Conservation (phyloP, 2,797 vertebrate species). For the Anisognathus igniventris region DNA sequence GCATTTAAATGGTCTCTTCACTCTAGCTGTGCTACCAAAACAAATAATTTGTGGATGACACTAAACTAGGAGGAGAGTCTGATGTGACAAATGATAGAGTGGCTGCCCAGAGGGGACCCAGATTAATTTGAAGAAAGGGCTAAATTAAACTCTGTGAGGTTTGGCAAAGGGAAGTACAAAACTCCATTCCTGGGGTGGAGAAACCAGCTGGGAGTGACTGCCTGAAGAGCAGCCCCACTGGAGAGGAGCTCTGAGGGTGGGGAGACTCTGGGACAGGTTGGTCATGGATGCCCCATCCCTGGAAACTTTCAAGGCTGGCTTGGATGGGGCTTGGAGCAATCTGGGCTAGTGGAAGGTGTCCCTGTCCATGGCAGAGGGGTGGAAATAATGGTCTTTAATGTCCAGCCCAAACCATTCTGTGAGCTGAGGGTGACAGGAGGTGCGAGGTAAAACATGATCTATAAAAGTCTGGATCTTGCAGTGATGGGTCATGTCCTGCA, state of each 20-base stretch:
- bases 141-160: background rate
- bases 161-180: background rate
- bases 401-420: background rate
- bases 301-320: background rate
- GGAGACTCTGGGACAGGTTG: background rate
- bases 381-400: background rate
- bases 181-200: background rate
- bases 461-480: background rate
- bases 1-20: slow-evolving; percentile 8
- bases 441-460: accelerated
- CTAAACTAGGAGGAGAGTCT: background rate
- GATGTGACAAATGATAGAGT: background rate
- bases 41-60: slow-evolving; percentile 17
- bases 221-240: accelerated
- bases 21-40: background rate
- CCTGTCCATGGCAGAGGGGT: background rate
- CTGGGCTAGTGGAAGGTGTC: accelerated
- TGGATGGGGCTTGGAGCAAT: background rate
- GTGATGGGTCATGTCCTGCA: accelerated
- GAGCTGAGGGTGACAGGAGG: background rate
- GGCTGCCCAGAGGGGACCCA: background rate
- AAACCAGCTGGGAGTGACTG: background rate
- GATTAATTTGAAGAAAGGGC: background rate
- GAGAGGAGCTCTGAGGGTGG: background rate
- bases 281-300: background rate